Evolutionary conservation across 2,888 invertebrate genomes (phyloP), one percentile per base, ranked within the genome.

Genomic region (Hypomecis punctinalis): DNA sequence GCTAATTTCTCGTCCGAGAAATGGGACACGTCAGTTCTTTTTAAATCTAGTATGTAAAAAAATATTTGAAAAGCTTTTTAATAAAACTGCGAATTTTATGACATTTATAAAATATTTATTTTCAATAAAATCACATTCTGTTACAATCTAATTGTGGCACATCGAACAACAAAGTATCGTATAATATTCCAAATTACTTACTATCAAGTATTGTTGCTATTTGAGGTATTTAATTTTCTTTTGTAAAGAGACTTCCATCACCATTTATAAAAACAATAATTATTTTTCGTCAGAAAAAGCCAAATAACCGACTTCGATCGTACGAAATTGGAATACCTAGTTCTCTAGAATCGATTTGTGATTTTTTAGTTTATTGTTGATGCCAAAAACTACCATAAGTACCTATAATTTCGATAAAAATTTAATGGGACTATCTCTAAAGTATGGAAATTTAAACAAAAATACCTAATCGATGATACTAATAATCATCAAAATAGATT

Each of bases 21-120:
- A 23, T 23, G 3, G 23, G 23, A 23, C 23, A 23, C 23, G 3
- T 23, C 23, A 23, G 23, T 23, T 23, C 23, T 23, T 23, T 23
- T 23, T 23, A 23, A 23, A 23, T 23, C 3, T 23, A 23, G 23
- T 2, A 23, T 23, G 23, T 23, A 23, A 23, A 23, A 23, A 23
- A 23, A 23, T 23, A 23, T 23, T 23, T 2, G 1, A 23, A 23
- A 23, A 9, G 11, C 42, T 40, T 10, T 46, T 40, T 52, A 67
- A 69, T 61, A 51, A 58, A 63, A 54, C 39, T 5, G 6, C 47
- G 8, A 33, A 63, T 61, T 60, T 66, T 71, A 76, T 69, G 83
- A 91, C 91, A 90, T 91, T 91, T 89, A 91, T 91, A 91, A 91
- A 91, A 91, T 90, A 89, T 90, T 88, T 90, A 89, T 89, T 89